Evolutionary conservation across 2,797 vertebrate species (phyloP).

Genomic region (Acanthiza pusilla): DNA sequence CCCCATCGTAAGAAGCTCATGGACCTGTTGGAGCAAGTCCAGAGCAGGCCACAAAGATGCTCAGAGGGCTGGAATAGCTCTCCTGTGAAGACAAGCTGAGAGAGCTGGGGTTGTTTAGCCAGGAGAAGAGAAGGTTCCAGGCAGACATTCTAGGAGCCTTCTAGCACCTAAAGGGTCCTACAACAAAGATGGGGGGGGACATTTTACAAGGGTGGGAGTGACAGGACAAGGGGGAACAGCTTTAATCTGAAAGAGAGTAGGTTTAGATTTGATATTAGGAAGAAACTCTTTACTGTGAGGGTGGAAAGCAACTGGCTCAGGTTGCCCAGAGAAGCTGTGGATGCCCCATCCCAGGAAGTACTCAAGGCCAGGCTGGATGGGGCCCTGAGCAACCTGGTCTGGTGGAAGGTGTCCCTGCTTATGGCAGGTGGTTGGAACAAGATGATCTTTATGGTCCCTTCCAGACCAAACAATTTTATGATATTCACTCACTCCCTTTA

Average conservation of each 20-base stretch:
- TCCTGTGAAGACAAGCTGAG: background rate
- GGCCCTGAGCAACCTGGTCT: background rate
- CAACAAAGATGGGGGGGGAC: background rate
- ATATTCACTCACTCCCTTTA: background rate
- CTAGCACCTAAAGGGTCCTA: background rate
- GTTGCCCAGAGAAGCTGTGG: background rate
- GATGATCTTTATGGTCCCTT: background rate
- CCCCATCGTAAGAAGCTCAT: background rate
- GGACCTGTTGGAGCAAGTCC: background rate
- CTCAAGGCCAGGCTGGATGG: background rate
- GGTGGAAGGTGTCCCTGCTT: background rate
- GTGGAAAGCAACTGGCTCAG: accelerated
- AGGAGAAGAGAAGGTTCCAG: background rate
- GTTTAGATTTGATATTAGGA: background rate
- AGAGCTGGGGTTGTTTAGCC: background rate
- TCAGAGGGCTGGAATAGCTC: background rate
- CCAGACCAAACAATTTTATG: background rate
- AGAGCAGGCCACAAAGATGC: background rate
- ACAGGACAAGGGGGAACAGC: background rate
- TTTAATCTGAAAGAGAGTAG: background rate
- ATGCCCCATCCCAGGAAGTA: background rate
- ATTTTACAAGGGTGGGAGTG: background rate
- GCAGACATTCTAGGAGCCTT: background rate
- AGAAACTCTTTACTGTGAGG: background rate
- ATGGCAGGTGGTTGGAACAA: background rate